Evolutionary conservation across 2,888 invertebrate genomes (phyloP), one percentile per base, ranked within the genome.

Genomic region (Zonitis immaculata): DNA sequence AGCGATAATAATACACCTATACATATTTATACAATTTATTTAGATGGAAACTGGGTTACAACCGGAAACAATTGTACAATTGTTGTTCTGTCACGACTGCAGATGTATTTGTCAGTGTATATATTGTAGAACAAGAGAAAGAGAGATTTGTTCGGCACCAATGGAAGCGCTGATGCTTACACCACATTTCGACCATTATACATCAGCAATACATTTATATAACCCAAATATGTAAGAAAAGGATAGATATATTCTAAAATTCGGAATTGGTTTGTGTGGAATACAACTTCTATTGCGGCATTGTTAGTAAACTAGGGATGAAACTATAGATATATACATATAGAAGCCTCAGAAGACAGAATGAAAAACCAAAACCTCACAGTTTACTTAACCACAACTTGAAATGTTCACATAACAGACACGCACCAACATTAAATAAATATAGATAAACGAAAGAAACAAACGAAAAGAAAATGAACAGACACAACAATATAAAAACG

Each of bases 91-190:
- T 59, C 59, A 61, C 59, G 52, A 61, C 59, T 66, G 63, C 66
- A 67, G 65, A 69, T 68, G 68, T 62, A 67, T 68, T 68, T 67
- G 68, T 67, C 68, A 68, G 65, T 45, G 26, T 49, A 46, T 30
- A 30, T 51, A 47, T 49, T 9, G 32, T 32, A 14, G 7, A 32
- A 32, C 7, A 0, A n/a, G 28, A n/a, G 56, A 51, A 45, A 50
- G 52, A 35, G 58, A 67, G 65, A 67, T 68, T 67, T 66, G 67
- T 66, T 65, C 61, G 53, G 61, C 55, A 58, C 54, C 61, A 61
- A 54, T 61, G 56, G 52, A 58, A 60, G 59, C 58, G 61, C 65
- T 62, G 64, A 61, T 58, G 58, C 57, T 59, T 59, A 47, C 60
- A 65, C 67, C 69, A 54, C 67, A 68, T 54, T 47, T 54, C 49